Evolutionary conservation across 2,888 invertebrate species (phyloP).

Genomic region (Lithophane ornitopus): DNA sequence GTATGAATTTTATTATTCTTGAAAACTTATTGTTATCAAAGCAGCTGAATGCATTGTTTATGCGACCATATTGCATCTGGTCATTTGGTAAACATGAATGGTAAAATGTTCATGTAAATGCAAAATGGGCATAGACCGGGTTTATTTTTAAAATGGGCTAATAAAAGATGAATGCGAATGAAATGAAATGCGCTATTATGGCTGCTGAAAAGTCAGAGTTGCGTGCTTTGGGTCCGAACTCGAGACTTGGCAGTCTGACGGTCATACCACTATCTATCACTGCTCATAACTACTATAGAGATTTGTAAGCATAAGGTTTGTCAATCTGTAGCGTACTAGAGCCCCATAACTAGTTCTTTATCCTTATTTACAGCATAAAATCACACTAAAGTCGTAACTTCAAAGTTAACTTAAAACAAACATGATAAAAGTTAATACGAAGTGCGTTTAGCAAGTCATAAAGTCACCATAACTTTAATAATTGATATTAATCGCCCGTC

Average conservation of each 20-base stretch:
- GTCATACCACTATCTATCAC: too few species aligned
- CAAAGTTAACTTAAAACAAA: constrained; percentile 32
- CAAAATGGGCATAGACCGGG: constrained; percentile 19
- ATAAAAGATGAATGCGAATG: constrained; percentile 40
- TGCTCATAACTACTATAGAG: not conserved
- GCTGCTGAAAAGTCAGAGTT: not conserved
- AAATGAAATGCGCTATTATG: constrained; percentile 18
- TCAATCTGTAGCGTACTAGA: not conserved
- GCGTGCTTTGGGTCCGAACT: too few species aligned
- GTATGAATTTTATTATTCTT: constrained; percentile 86
- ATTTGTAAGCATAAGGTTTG: not conserved
- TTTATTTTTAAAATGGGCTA: constrained; percentile 31
- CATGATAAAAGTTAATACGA: constrained; percentile 29
- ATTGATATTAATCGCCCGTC: constrained; percentile 55
- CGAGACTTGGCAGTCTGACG: too few species aligned
- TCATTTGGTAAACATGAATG: constrained; percentile 63
- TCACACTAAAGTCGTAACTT: constrained; percentile 20
- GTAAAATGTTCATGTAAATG: constrained; percentile 47
- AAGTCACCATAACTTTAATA: constrained; percentile 35
- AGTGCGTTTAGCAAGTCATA: constrained; percentile 42
- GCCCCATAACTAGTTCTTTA: not conserved
- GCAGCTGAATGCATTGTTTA: constrained; percentile 74
- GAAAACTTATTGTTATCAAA: constrained; percentile 87
- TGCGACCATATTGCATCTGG: constrained; percentile 61
- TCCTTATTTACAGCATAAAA: constrained; percentile 11